phyloP scores from a whole-genome alignment of 2,797 vertebrate species.

The Euthynnus affinis region DNA sequence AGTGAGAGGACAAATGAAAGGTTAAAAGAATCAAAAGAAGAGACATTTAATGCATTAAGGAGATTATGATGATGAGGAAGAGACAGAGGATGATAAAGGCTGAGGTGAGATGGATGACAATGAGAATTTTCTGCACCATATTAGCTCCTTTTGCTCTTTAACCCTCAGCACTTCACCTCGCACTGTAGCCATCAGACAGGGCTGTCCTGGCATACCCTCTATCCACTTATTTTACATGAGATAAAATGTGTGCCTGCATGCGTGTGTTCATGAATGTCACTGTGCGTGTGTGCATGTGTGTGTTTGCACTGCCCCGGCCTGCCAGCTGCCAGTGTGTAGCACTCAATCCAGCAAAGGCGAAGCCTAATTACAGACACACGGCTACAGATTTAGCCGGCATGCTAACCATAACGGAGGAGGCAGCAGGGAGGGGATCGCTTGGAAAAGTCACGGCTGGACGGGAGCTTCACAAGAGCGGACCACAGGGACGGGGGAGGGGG shows the following conservation, averaged over 20 bases:
- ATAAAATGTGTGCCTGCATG: conserved; percentile 57
- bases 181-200: conserved; percentile 32
- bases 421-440: conserved; percentile 86
- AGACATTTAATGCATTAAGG: conserved; percentile 17
- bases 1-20: conserved; percentile 21
- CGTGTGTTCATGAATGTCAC: conserved; percentile 43
- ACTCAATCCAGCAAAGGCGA: conserved; percentile 81
- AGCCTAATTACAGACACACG: conserved; percentile 89
- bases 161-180: conserved; percentile 33
- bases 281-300: conserved; percentile 54
- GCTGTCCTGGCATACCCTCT: conserved; percentile 68
- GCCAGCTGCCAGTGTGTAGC: conserved; percentile 88
- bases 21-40: conserved; percentile 10
- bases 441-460: conserved; percentile 88
- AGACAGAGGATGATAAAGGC: conserved; percentile 17
- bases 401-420: conserved; percentile 91
- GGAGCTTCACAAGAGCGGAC: conserved; percentile 86
- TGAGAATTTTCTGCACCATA: conserved; percentile 9
- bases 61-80: conserved; percentile 23
- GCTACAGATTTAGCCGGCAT: conserved; percentile 90
- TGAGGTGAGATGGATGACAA: conserved; percentile 12
- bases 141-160: conserved; percentile 30
- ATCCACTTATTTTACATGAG: conserved; percentile 61
- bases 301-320: conserved; percentile 68
- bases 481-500: conserved; percentile 84